These are phyloP conservation scores for Liparis tanakae DNA, from an alignment of 2,797 vertebrate genomes.

Conservation along the genomic window DNA sequence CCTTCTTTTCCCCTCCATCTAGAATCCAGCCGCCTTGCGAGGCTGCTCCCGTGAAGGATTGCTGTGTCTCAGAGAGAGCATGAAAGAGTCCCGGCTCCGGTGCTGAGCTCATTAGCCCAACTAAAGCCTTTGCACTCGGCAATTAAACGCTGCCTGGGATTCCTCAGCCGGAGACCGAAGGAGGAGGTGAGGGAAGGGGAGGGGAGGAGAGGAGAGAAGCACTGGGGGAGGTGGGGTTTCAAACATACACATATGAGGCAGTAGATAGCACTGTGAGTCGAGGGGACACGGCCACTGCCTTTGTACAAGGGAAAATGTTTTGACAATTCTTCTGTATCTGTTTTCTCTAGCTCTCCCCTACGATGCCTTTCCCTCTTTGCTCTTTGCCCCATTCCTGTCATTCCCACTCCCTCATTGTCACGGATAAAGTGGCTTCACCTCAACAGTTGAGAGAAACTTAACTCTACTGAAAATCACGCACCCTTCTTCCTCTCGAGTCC, in stretches of 20 bases:
- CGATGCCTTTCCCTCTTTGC: slow-evolving; percentile 33
- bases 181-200: slow-evolving; percentile 52
- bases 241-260: slow-evolving; percentile 65
- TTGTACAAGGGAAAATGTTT: slow-evolving; percentile 44
- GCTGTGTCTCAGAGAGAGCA: slow-evolving; percentile 49
- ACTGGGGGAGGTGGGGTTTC: slow-evolving; percentile 79
- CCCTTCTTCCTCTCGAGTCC: slow-evolving; percentile 12
- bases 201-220: slow-evolving; percentile 61
- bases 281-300: slow-evolving; percentile 62
- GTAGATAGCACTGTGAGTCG: slow-evolving; percentile 62
- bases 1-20: slow-evolving; percentile 50
- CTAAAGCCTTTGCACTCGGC: slow-evolving; percentile 79
- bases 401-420: slow-evolving; percentile 55
- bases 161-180: slow-evolving; percentile 76
- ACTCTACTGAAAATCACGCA: slow-evolving; percentile 37
- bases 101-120: slow-evolving; percentile 74
- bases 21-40: slow-evolving; percentile 51
- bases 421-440: slow-evolving; percentile 44
- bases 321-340: slow-evolving; percentile 23
- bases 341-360: slow-evolving; percentile 34
- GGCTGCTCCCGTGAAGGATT: slow-evolving; percentile 45
- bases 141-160: slow-evolving; percentile 87
- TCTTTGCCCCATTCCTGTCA: slow-evolving; percentile 49
- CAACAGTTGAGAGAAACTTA: slow-evolving; percentile 56
- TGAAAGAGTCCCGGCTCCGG: slow-evolving; percentile 56